These are phyloP conservation scores for Drosophila sulfurigaster DNA, from an alignment of 1,140 invertebrate species.

Conservation along the genomic window DNA sequence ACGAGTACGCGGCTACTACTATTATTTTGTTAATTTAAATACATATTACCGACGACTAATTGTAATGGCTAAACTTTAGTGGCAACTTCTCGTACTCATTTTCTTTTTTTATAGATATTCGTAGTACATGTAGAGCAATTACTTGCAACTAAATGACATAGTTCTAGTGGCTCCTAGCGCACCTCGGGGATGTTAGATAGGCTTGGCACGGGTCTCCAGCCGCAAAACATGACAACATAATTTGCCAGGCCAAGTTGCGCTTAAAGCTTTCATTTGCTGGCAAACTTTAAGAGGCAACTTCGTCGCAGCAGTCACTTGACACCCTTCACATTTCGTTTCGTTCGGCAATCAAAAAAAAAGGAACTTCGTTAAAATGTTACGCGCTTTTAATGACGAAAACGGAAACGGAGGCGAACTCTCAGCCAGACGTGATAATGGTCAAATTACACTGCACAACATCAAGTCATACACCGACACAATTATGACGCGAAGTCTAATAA, in stretches of 20 bases:
- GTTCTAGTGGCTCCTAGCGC: slow-evolving; percentile 40
- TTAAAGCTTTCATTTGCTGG: not conserved
- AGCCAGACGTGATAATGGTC: slow-evolving; percentile 68
- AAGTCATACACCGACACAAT: not conserved
- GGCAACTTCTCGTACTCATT: not conserved
- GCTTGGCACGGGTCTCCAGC: slow-evolving; percentile 51
- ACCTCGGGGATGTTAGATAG: slow-evolving; percentile 63
- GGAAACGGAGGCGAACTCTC: slow-evolving; percentile 43
- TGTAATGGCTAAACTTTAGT: slow-evolving; percentile 48
- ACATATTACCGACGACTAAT: slow-evolving; percentile 51
- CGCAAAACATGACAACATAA: slow-evolving; percentile 72
- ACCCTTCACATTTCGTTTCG: slow-evolving; percentile 42
- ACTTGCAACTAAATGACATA: slow-evolving; percentile 67
- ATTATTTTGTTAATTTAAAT: slow-evolving; percentile 56
- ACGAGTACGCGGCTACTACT: slow-evolving; percentile 31
- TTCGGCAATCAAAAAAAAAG: slow-evolving; percentile 70
- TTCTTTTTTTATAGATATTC: not conserved
- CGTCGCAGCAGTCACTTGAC: slow-evolving; percentile 26
- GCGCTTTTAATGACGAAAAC: slow-evolving; percentile 73
- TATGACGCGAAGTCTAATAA: not conserved
- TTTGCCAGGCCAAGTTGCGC: slow-evolving; percentile 40
- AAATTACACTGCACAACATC: slow-evolving; percentile 52
- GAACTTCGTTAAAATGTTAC: slow-evolving; percentile 66
- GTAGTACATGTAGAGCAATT: slow-evolving; percentile 36
- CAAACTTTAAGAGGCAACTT: slow-evolving; percentile 27